These are phyloP conservation scores for Zoroaster sp. DNA, from an alignment of 53 echinoderm and acorn worm species.

Conservation along the genomic window DNA sequence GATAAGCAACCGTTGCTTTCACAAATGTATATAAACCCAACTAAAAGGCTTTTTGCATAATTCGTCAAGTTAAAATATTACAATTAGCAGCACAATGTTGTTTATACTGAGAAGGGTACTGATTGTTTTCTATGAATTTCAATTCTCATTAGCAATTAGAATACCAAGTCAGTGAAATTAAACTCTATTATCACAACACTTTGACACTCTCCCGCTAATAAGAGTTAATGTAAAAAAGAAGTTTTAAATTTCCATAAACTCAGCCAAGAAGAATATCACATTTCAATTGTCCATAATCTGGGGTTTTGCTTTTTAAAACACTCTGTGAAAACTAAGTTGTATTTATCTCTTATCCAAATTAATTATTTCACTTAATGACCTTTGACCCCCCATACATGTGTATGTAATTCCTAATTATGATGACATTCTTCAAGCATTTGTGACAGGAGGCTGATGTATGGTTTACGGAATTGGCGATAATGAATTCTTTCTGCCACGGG, in stretches of 20 bases:
- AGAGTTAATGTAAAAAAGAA: background rate
- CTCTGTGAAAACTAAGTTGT: background rate
- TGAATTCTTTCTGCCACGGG: slow-evolving; percentile 38
- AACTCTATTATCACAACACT: background rate
- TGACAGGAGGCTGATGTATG: slow-evolving; percentile 21
- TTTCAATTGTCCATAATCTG: background rate
- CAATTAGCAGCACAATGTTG: background rate
- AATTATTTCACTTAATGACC: slow-evolving; percentile 2
- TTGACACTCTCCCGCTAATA: background rate
- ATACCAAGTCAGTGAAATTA: too few species aligned
- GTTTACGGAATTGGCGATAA: background rate
- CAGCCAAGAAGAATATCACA: background rate
- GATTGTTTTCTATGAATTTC: too few species aligned
- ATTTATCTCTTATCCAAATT: background rate
- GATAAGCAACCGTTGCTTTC: background rate
- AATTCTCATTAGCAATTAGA: too few species aligned
- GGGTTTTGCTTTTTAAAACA: background rate
- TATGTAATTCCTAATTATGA: background rate
- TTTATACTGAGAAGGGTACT: too few species aligned
- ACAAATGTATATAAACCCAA: background rate
- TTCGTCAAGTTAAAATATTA: slow-evolving; percentile 3
- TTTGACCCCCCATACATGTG: background rate
- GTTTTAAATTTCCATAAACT: slow-evolving; percentile 20
- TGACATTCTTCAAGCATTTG: slow-evolving; percentile 33
- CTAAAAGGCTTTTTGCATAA: slow-evolving; percentile 40